phyloP scores from a whole-genome alignment of 2,113 vertebrate species.

The Myotis davidii region DNA sequence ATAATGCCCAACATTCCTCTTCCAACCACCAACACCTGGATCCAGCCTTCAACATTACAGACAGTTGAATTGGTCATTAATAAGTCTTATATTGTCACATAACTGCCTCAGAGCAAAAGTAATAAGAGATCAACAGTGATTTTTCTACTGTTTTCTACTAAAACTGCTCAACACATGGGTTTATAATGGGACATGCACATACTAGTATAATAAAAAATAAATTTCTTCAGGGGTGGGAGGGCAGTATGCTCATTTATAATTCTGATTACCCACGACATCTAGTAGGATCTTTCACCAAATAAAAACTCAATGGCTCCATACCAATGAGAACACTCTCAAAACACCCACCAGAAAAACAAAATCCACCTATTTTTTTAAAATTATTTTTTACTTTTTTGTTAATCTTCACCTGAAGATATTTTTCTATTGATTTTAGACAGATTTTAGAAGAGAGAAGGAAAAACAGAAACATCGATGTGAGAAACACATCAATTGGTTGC shows the following conservation, averaged over 20 bases:
- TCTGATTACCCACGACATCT: neutral
- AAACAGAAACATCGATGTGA: neutral
- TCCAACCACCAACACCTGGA: neutral
- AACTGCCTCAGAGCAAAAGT: neutral
- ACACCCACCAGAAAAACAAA: neutral
- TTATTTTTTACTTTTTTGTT: too few relatives aligned
- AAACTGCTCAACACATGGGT: neutral
- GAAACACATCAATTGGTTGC: neutral
- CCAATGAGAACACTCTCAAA: neutral
- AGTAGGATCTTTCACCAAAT: neutral
- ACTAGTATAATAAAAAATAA: neutral
- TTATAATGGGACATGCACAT: neutral
- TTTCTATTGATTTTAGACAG: neutral
- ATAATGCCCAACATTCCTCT: neutral
- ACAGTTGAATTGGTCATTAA: neutral
- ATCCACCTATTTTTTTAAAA: neutral
- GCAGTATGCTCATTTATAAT: neutral
- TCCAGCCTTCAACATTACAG: neutral
- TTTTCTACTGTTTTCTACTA: slow-evolving; percentile 17
- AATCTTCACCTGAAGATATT: neutral
- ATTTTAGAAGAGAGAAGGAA: neutral
- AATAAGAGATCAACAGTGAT: neutral
- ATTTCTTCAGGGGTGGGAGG: neutral
- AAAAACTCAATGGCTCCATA: neutral
- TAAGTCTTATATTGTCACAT: neutral